A percentile compares a stretch with the other conserved stretches of the same genome.
Conservation (phyloP, 1,140 invertebrate species). For the Saccostrea cuccullata region DNA sequence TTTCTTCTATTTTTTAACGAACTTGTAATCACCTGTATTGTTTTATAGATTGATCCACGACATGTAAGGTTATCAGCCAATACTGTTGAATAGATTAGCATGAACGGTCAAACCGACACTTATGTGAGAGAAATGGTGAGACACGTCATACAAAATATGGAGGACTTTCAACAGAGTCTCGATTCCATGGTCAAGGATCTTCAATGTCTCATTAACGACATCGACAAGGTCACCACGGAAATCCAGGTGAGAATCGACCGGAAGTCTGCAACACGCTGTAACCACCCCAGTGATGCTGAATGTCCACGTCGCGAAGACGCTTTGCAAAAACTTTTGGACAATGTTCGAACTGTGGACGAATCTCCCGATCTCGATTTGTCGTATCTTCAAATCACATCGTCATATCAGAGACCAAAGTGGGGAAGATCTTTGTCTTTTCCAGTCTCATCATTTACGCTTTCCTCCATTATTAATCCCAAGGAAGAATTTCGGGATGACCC, state of each 20-base stretch:
- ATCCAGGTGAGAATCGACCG: slow-evolving; percentile 37
- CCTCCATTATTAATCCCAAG: neutral
- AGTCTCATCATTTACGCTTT: neutral
- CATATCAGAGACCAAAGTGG: slow-evolving; percentile 2
- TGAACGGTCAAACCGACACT: neutral
- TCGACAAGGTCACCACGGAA: slow-evolving; percentile 46
- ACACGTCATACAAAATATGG: slow-evolving; percentile 47
- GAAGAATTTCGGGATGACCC: slow-evolving; percentile 3
- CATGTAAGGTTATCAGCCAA: neutral
- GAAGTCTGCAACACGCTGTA: neutral
- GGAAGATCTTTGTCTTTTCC: slow-evolving; percentile 41
- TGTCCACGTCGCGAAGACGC: slow-evolving; percentile 17
- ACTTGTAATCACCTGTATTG: neutral
- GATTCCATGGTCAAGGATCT: slow-evolving; percentile 43
- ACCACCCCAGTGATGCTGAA: neutral
- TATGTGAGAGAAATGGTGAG: slow-evolving; percentile 46
- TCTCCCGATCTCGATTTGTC: slow-evolving; percentile 42
- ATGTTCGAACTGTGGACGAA: slow-evolving; percentile 17
- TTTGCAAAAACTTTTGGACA: neutral
- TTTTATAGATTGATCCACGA: neutral
- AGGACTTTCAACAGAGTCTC: slow-evolving; percentile 49
- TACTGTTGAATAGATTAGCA: neutral
- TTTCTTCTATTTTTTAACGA: too few relatives aligned
- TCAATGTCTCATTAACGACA: slow-evolving; percentile 43
- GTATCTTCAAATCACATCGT: slow-evolving; percentile 6